Evolutionary conservation across 92 coral and sea anemone genomes (phyloP).

Genomic region (Porites rus): DNA sequence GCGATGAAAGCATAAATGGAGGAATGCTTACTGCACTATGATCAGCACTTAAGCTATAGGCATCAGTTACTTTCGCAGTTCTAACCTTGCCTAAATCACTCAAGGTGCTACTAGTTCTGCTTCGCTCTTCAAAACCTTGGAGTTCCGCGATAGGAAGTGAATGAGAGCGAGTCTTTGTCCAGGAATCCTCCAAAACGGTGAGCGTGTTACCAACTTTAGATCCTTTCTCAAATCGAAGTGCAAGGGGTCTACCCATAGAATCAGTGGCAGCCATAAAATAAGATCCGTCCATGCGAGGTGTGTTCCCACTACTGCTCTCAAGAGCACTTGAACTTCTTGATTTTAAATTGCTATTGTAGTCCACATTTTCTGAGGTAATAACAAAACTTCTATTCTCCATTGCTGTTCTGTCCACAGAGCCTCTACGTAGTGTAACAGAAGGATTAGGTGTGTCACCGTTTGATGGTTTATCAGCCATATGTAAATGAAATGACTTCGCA

Average conservation of each 20-base stretch:
- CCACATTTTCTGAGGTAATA: conserved; percentile 72
- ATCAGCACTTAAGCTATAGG: conserved; percentile 34
- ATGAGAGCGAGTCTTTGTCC: conserved; percentile 68
- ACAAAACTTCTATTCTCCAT: conserved; percentile 86
- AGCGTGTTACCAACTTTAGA: conserved; percentile 74
- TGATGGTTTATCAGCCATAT: conserved; percentile 27
- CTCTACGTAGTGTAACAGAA: conserved; percentile 69
- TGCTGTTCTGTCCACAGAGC: conserved; percentile 79
- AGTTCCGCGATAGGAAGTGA: conserved; percentile 76
- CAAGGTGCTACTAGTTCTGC: conserved; percentile 21
- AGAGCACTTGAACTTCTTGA: conserved; percentile 31
- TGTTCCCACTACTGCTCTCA: conserved; percentile 29
- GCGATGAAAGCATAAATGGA: conserved; percentile 76
- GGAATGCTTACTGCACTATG: conserved; percentile 63
- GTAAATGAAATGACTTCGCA: conserved; percentile 32
- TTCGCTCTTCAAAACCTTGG: conserved; percentile 57
- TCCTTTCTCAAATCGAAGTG: conserved; percentile 85
- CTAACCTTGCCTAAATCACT: conserved; percentile 39
- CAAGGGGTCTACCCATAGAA: conserved; percentile 83
- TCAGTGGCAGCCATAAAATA: conserved; percentile 92
- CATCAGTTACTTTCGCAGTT: conserved; percentile 55
- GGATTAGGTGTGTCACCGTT: conserved; percentile 7
- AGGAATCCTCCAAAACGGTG: conserved; percentile 66
- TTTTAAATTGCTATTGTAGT: conserved; percentile 59
- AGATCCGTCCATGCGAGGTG: conserved; percentile 67